phyloP scores from a whole-genome alignment of 2,113 vertebrate genomes.

The Ochotona curzoniae region DNA sequence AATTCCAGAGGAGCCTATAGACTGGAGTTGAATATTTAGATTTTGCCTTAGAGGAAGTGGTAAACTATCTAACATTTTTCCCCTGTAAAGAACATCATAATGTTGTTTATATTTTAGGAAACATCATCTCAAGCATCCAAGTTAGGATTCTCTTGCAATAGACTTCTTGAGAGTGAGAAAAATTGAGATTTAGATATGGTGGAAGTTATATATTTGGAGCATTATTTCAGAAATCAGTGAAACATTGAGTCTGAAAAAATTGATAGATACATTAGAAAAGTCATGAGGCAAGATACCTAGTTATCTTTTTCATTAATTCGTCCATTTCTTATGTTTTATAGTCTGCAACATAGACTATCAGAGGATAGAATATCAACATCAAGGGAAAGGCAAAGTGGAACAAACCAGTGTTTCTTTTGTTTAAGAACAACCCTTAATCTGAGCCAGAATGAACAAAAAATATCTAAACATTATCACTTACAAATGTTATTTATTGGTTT shows the following conservation, averaged over 20 bases:
- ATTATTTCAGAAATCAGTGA: neutral
- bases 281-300: neutral
- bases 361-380: neutral
- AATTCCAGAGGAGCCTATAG: neutral
- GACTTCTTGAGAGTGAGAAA: neutral
- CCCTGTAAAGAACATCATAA: neutral
- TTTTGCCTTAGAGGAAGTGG: neutral
- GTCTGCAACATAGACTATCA: neutral
- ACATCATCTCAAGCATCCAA: neutral
- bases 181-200: neutral
- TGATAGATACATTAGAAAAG: neutral
- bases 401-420: neutral
- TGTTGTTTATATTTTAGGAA: neutral
- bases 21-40: neutral
- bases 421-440: neutral
- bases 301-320: neutral
- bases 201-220: neutral
- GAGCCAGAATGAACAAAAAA: neutral
- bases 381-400: neutral
- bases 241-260: neutral
- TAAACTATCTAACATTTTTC: constrained; percentile 23
- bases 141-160: neutral
- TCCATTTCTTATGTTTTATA: neutral
- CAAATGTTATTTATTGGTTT: neutral
- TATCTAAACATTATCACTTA: neutral